Evolutionary conservation across 1,140 invertebrate genomes (phyloP).

Genomic region (Macrobrachium nipponense): DNA sequence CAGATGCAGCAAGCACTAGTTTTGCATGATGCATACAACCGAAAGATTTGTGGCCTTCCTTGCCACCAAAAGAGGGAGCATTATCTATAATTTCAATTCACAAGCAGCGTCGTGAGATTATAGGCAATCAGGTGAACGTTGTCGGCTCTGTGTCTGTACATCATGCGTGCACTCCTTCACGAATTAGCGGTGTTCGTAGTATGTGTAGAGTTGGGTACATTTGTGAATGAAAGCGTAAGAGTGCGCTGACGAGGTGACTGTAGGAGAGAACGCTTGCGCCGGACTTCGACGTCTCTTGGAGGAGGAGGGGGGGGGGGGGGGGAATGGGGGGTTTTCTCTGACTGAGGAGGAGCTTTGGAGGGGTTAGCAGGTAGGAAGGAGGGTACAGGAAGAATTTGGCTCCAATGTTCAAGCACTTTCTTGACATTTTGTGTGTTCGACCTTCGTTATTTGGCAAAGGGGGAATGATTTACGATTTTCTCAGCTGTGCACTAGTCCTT

Average conservation of each 20-base stretch:
- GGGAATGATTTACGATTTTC: too few relatives aligned
- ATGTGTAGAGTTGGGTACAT: conserved; percentile 44
- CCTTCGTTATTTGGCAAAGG: too few relatives aligned
- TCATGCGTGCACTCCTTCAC: conserved; percentile 41
- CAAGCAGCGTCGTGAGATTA: background rate
- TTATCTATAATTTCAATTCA: too few relatives aligned
- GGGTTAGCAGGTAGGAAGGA: too few relatives aligned
- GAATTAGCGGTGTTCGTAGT: conserved; percentile 43
- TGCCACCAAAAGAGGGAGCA: too few relatives aligned
- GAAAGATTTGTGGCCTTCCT: background rate
- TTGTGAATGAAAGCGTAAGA: conserved; percentile 54
- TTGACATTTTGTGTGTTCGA: too few relatives aligned
- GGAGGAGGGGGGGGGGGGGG: background rate
- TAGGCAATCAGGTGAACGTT: conserved; percentile 3
- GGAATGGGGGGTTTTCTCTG: background rate
- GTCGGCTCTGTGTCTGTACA: conserved; percentile 22
- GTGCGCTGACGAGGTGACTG: conserved; percentile 31
- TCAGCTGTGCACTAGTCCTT: too few relatives aligned
- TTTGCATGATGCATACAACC: conserved; percentile 21
- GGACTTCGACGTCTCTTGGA: background rate
- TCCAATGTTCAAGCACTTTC: too few relatives aligned
- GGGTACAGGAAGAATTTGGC: too few relatives aligned
- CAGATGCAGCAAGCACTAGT: conserved; percentile 39
- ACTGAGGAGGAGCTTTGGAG: background rate
- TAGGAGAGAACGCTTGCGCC: conserved; percentile 40